Base-by-base conservation (phyloP, 1,140 invertebrate species). In the Caenorhabditis briggsae region DNA sequence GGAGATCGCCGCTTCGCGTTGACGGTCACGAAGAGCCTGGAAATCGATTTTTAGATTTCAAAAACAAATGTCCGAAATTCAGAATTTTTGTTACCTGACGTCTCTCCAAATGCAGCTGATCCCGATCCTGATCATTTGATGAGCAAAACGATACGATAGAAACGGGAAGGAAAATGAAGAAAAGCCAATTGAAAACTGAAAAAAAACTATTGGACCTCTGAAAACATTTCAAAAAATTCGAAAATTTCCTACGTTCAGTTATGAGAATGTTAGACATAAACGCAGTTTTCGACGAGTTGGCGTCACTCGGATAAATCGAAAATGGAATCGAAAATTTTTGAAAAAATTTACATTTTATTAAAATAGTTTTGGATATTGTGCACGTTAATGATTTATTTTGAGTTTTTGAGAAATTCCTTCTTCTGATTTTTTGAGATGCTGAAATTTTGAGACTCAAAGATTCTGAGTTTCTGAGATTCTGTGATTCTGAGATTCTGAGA, bases 1-100 rank as follows among this genome's bases (percentile, higher is more conserved):
- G 8, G 82, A 83, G 41, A 83, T 58, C 3, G 43, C 82, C n/a
- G 82, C 82, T 61, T 83, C 82, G 23, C 82, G 82, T 61, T 83
- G 82, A 23, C 55, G 55, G 25, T 58, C 58, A n/a, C 58, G 55
- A 8, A 83, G 82, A 3, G 82, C 82, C 82, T 83, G 82, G 23
- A 9, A 61, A 11, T 61, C 11, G 23, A 9, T 25, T 11, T 58
- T n/a, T 23, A 20, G 14, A 61, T 7, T 23, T 20, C 9, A 11
- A 25, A 25, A n/a, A 61, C 58, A 2, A 25, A 11, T 78, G 9
- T 78, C 23, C 5, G 41, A 8, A 46, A n/a, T 48, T 50, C n/a
- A n/a, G n/a, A n/a, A n/a, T n/a, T n/a, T n/a, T n/a, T n/a, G n/a
- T n/a, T n/a, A n/a, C 70, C 70, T 78, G 70, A 23, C 70, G 12